Evolutionary conservation across 2,888 invertebrate genomes (phyloP).

Genomic region (Phoenoteleia sp.): DNA sequence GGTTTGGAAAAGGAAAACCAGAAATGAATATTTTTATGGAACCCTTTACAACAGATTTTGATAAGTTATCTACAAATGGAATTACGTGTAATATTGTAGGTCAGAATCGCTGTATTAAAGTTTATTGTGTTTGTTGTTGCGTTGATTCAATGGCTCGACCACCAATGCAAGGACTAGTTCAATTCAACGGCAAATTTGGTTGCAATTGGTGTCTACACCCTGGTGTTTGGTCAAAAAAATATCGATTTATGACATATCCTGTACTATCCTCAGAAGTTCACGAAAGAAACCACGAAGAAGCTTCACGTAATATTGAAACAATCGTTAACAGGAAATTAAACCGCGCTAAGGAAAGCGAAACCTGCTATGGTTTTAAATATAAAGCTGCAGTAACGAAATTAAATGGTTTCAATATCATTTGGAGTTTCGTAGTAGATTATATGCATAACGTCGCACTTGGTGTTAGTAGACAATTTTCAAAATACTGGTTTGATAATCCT

Average conservation of each 20-base stretch:
- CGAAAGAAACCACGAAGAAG: constrained; percentile 23
- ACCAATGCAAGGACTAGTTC: constrained; percentile 23
- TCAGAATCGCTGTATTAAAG: constrained; percentile 24
- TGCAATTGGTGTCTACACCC: constrained; percentile 58
- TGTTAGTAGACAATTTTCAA: not conserved
- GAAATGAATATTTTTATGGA: constrained; percentile 44
- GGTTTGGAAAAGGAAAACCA: constrained; percentile 46
- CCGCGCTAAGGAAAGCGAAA: not conserved
- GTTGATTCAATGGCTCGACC: constrained; percentile 57
- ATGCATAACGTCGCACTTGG: not conserved
- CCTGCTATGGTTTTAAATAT: constrained; percentile 44
- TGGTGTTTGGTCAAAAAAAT: constrained; percentile 3
- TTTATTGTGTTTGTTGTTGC: constrained; percentile 25
- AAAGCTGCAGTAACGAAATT: not conserved
- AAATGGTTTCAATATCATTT: not conserved
- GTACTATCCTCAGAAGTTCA: constrained; percentile 17
- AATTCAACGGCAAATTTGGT: constrained; percentile 57
- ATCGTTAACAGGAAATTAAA: not conserved
- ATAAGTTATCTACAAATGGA: constrained; percentile 8
- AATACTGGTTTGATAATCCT: not conserved
- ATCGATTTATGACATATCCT: constrained; percentile 19
- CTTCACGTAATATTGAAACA: constrained; percentile 13
- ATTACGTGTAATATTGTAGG: constrained; percentile 19
- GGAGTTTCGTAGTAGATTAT: not conserved
- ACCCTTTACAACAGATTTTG: constrained; percentile 38